Base-by-base conservation (phyloP, 2,797 vertebrate genomes). In the Champsocephalus esox region DNA sequence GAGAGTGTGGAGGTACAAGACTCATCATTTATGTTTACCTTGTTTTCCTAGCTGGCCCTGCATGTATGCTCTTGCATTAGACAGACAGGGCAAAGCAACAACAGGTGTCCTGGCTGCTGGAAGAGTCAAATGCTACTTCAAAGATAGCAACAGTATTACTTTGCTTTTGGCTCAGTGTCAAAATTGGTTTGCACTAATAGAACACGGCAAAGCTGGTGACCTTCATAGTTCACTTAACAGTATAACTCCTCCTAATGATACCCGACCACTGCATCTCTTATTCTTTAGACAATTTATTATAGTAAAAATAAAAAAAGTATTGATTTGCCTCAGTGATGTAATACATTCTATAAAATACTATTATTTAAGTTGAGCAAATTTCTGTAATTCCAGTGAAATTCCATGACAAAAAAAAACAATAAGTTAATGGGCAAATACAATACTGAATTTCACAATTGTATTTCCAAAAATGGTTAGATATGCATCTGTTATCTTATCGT, bases 1-100 rank as follows among this genome's bases (percentile, higher is more conserved):
- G 94, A 95, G 86, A 95, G 95, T 48, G 84, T 95, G 55, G 95
- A 95, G 95, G 95, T 95, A 93, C 11, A 49, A 50, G 64, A 62
- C 28, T 51, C 13, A 1, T 34, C 28, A 24, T 60, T 75, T 10
- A 66, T 54, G 17, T 66, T 62, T n/a, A 24, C 24, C 7, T 1
- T 0, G 4, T 63, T 66, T 65, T 45, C 2, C 48, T 44, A 21
- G 4, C 28, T 48, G 9, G 8, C 17, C 58, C 66, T 43, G 34
- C 5, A 5, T 70, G 17, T 5, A 28, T 62, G 55, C 74, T 79
- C 54, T 61, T 73, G 56, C 54, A 48, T 57, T 46, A 79, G 57
- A 17, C 67, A 69, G 77, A 72, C 50, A 12, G 60, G 21, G 59
- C 28, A 67, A 70, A 86, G 68, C 41, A 80, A 75, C 80, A 88